Base-by-base conservation (phyloP, 1,140 invertebrate genomes). In the Epicauta chinensis region DNA sequence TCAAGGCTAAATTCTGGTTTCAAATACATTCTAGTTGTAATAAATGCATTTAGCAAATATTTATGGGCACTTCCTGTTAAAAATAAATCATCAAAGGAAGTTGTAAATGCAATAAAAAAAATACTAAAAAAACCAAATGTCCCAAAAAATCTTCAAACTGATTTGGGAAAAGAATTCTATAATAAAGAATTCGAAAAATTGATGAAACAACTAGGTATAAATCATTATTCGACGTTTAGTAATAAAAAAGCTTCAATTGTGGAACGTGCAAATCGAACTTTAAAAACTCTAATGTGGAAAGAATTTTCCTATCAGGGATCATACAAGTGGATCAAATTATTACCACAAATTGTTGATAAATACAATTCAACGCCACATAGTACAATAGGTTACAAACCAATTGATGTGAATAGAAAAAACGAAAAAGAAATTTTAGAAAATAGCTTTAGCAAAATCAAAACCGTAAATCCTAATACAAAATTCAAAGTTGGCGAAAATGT, bases 281-380 rank as follows among this genome's bases (percentile, higher is more conserved):
- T 77, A 38, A 76, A 75, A 67, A 56, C 47, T 13, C 70, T 65
- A 60, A 65, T 77, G 56, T 77, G 61, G 56, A 66, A 64, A 57
- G 48, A 72, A 58, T 75, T 77, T 55, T 71, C 66, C 58, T 49
- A 65, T 41, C 55, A 63, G n/a, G 71, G 71, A 3, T 68, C 59
- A 16, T 65, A 71, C 46, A 67, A 67, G 35, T 77, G 70, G 62
- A 51, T 71, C 0, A 50, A 71, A 56, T 63, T 67, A 4, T 59
- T 75, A 41, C 39, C 50, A 13, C 39, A 71, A 36, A 16, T 75
- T 11, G 58, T 72, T 11, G 9, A 63, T 11, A 41, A 59, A 17
- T 76, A 77, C 54, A 77, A 77, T 63, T 61, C 69, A 44, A 65
- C 57, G 31, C 56, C 52, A 46, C 73, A 76, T 68, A 35, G 67